Conservation (phyloP, 2,113 vertebrate genomes). For the Lophius piscatorius region DNA sequence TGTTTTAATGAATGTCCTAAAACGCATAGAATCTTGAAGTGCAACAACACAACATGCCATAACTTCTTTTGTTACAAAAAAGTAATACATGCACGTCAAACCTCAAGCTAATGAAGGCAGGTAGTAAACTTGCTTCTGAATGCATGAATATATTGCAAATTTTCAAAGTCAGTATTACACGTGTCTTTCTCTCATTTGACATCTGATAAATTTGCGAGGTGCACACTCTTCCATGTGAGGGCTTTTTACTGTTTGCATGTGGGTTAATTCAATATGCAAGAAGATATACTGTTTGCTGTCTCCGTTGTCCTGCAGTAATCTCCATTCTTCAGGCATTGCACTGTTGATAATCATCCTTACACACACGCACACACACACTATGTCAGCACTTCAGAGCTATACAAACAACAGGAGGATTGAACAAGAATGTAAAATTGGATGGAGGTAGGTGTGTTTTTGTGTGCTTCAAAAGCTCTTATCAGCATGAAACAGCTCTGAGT, state of each 20-base stretch:
- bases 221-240: no score
- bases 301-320: constrained; percentile 38
- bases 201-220: no score
- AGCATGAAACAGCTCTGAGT: constrained; percentile 43
- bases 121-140: no score
- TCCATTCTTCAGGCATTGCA: constrained; percentile 4
- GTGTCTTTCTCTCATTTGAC: no score
- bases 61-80: no score
- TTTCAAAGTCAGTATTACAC: no score
- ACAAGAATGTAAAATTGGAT: constrained; percentile 34
- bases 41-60: no score
- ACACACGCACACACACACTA: constrained; percentile 8
- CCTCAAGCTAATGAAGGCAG: no score
- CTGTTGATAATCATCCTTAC: constrained; percentile 14
- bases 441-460: constrained; percentile 37
- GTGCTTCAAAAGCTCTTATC: constrained; percentile 48
- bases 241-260: not conserved
- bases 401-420: constrained; percentile 36
- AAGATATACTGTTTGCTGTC: constrained; percentile 14
- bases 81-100: no score
- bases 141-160: no score
- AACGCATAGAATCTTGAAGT: no score
- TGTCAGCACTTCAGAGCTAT: constrained; percentile 22
- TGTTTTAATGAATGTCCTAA: no score
- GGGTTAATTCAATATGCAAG: not conserved